Base-by-base conservation (phyloP, 2,888 invertebrate genomes). In the Sialis fuliginosa region DNA sequence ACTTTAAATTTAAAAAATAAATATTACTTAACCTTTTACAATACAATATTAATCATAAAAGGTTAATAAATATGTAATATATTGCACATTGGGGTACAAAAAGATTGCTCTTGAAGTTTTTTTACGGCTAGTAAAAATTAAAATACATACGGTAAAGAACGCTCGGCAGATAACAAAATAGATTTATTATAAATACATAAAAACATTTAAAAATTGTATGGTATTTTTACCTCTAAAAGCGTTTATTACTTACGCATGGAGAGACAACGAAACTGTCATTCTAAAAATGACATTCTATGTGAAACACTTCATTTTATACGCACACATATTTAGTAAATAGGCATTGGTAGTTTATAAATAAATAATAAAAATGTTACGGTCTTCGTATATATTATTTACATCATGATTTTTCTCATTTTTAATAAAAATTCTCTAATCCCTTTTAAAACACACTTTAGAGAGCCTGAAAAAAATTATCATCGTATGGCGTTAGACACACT, bases 341-440 rank as follows among this genome's bases (percentile, higher is more conserved):
- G 37, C 37, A 37, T 37, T n/a, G 37, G 37, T 37, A 37, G 12
- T 37, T 37, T 37, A 42, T 42, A 42, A 42, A 42, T 42, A 42
- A 42, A 30, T 30, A 42, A 42, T 42, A 42, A 42, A 42, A 42
- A n/a, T 22, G 22, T 42, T 30, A 42, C n/a, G 22, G 22, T 42
- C 10, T 31, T 31, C n/a, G 22, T 42, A 31, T 42, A 6, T 31
- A 13, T 42, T 42, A 8, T 40, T 41, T 13, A n/a, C 30, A 30
- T 22, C 30, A 41, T 41, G n/a, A 31, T 42, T 30, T 42, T 31
- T 31, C n/a, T 42, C 42, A 42, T 31, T 42, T 42, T 42, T 42
- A 32, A 39, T 12, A 39, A 9, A 39, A 22, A 22, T 37, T 6
- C 12, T 37, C 12, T 37, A 37, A 10, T 37, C 37, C n/a, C 37